Base-by-base conservation (phyloP, 2,113 vertebrate genomes). In the Panurus biarmicus region DNA sequence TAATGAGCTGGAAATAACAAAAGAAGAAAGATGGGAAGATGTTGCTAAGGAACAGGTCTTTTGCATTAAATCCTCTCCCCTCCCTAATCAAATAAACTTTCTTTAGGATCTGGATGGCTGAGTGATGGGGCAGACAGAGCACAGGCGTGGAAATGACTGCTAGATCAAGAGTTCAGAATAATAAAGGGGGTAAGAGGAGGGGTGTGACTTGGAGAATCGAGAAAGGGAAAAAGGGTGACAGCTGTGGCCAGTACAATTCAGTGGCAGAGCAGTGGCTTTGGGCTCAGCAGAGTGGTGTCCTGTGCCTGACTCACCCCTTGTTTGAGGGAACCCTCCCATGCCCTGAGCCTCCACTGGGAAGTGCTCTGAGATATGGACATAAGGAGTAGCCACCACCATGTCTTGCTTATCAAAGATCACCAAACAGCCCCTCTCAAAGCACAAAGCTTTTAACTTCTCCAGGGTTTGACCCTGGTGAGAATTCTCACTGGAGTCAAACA, bases 1-100 rank as follows among this genome's bases (percentile, higher is more conserved):
- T 96, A 97, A 97, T 92, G 87, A 96, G 64, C 66, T 95, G 71
- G 77, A 95, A 95, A 95, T 90, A 93, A 94, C 62, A 94, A 97
- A 92, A 71, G 77, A 94, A 95, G 74, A 84, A 90, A 93, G 53
- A 73, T 35, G 23, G 36, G 25, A 67, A 89, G 74, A n/a, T 45
- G 89, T 94, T 97, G 96, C 89, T 91, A 95, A 96, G 96, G 91
- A 93, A 94, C 60, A 66, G 77, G 71, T 65, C 70, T 76, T 47
- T 76, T 94, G 14, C 58, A 81, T 44, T 77, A 74, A 90, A 92
- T 73, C n/a, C 25, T 16, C 4, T 13, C 22, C 70, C 16, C 14
- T 40, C 24, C 22, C 7, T 28, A 36, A 4, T 87, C 57, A 82
- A 67, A 92, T 36, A 61, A 91, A 87, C 20, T 24, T 33, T 57